A percentile compares a stretch with the other conserved stretches of the same genome.
phyloP scores from a whole-genome alignment of 2,113 vertebrate genomes.

The Pangasianodon gigas region DNA sequence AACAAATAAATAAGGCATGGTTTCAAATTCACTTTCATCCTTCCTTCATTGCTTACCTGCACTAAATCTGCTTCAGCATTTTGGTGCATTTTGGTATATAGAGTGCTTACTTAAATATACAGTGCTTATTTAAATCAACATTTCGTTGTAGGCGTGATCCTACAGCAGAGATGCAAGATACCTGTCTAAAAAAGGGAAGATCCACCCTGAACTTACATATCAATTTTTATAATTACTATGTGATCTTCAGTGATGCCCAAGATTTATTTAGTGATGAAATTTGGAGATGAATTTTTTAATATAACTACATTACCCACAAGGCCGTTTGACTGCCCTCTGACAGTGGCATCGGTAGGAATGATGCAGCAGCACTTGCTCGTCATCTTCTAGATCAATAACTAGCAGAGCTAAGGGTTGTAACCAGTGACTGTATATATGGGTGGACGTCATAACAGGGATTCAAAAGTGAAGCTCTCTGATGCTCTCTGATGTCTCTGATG shows the following conservation, averaged over 20 bases:
- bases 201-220: neutral
- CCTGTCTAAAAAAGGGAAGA: neutral
- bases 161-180: neutral
- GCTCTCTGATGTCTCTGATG: neutral
- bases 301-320: neutral
- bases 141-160: neutral
- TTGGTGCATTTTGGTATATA: neutral
- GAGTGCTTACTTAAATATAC: neutral
- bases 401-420: neutral
- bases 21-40: neutral
- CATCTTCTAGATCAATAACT: neutral
- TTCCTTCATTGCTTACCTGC: neutral
- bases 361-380: neutral
- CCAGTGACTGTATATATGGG: neutral
- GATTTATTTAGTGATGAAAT: neutral
- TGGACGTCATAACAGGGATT: neutral
- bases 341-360: neutral
- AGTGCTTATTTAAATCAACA: neutral
- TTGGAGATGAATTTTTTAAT: neutral
- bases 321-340: neutral
- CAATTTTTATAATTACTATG: neutral
- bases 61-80: neutral
- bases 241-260: neutral
- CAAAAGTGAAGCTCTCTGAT: neutral
- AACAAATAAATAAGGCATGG: neutral